Evolutionary conservation across 2,113 vertebrate genomes (phyloP), one percentile per base, ranked within the genome.

Genomic region (Cyprinodon brontotheroides): DNA sequence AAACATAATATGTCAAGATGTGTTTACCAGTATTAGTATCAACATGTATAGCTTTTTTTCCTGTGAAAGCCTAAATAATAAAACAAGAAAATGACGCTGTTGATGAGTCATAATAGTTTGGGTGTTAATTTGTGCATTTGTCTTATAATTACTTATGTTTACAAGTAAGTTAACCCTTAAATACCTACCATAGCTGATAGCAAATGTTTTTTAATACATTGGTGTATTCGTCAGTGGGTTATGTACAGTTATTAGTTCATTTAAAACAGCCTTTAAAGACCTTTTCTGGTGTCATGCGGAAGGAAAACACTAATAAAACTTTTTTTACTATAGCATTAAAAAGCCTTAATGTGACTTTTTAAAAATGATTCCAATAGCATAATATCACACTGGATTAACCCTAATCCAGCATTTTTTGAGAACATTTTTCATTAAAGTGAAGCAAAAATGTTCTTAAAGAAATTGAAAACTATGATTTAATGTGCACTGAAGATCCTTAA

Each of bases 31-130:
- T 87, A 91, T 86, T 84, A 92, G 72, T 83, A 84, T 86, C 86
- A 85, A 88, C 71, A 85, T 92, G 90, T 91, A 85, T 89, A 91
- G 90, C 73, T 84, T 89, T 87, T 89, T 91, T 57, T 57, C 29
- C 88, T 89, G 88, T 92, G 86, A 92, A 87, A 83, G 69, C 78
- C 68, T 90, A 77, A 94, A 93, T 93, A 91, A 92, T 29, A 92
- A 68, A 82, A 84, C 78, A 72, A 29, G 29, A 29, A 29, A 74
- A 91, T 82, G 79, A 88, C 83, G 74, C 82, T 73, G 75, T 83
- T 62, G 43, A 73, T 48, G 65, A 59, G 65, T 78, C 48, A 78
- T 61, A 53, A 66, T 80, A 61, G 65, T 65, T 81, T 83, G 84
- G 61, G 57, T 59, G 50, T 20, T 11, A 40, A 14, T 67, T 15